Percentiles rank a stretch among this genome's conserved stretches.
These are phyloP conservation scores for Tupaia tana DNA, from an alignment of 2,113 vertebrate genomes.

Conservation along the genomic window DNA sequence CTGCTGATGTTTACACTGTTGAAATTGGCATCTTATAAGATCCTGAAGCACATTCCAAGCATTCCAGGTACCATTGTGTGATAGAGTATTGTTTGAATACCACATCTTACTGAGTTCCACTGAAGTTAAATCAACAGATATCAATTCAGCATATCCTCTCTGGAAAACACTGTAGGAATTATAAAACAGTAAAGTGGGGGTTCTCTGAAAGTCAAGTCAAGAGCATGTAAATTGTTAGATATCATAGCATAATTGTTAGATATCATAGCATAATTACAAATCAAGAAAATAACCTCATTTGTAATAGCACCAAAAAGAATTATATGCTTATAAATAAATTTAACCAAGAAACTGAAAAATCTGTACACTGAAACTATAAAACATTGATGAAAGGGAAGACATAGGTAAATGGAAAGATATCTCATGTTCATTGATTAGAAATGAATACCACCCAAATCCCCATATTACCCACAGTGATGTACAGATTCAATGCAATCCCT, in stretches of 20 bases:
- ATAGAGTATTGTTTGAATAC: neutral
- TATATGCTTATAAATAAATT: neutral
- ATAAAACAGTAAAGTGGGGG: neutral
- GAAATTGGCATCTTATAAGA: neutral
- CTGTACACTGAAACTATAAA: neutral
- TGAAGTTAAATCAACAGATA: constrained; percentile 32
- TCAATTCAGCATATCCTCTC: neutral
- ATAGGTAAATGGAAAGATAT: neutral
- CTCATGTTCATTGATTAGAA: neutral
- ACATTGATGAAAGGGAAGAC: neutral
- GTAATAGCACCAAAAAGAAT: neutral
- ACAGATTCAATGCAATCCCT: neutral
- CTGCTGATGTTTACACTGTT: neutral
- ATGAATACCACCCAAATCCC: neutral
- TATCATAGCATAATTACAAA: neutral
- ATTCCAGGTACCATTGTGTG: neutral
- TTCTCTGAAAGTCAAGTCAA: constrained; percentile 15
- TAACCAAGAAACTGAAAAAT: neutral
- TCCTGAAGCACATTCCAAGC: neutral
- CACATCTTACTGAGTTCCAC: neutral
- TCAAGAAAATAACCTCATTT: neutral
- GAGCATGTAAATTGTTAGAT: neutral
- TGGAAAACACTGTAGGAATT: neutral
- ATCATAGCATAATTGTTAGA: constrained; percentile 6
- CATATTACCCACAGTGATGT: neutral